phyloP scores from a whole-genome alignment of 2,888 invertebrate genomes.

The Torymus texanus region DNA sequence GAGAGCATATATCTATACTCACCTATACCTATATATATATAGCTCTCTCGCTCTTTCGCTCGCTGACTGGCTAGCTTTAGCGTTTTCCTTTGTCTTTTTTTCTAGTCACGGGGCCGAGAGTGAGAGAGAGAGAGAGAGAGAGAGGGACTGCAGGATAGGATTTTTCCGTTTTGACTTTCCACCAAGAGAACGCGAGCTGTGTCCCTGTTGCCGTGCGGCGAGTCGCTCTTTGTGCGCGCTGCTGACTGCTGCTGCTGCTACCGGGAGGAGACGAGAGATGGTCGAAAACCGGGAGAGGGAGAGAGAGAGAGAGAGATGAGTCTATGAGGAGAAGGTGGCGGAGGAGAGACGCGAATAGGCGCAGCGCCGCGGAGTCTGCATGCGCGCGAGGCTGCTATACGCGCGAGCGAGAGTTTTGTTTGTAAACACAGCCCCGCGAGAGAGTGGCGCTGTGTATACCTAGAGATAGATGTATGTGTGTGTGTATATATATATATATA shows the following conservation, averaged over 20 bases:
- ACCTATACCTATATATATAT: too few species aligned
- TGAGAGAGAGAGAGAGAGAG: not conserved
- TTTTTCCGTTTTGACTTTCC: conserved; percentile 32
- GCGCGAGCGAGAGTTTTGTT: not conserved
- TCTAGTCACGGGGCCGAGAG: not conserved
- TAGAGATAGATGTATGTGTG: not conserved
- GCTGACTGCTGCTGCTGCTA: too few species aligned
- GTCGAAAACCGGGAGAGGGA: too few species aligned
- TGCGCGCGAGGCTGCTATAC: not conserved
- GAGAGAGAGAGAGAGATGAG: too few species aligned
- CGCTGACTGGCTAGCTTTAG: too few species aligned
- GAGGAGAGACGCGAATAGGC: too few species aligned
- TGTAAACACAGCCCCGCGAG: not conserved
- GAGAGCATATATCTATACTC: too few species aligned
- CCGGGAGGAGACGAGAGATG: too few species aligned
- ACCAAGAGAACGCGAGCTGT: not conserved
- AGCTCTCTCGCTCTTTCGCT: too few species aligned
- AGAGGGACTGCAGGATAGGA: not conserved
- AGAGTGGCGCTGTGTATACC: not conserved
- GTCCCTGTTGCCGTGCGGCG: not conserved
- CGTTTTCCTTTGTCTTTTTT: conserved; percentile 47
- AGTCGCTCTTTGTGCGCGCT: not conserved
- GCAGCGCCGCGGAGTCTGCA: too few species aligned
- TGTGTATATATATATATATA: too few species aligned
- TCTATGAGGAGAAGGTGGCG: too few species aligned